Conservation (phyloP, 2,888 invertebrate genomes). For the Anodontia alba region DNA sequence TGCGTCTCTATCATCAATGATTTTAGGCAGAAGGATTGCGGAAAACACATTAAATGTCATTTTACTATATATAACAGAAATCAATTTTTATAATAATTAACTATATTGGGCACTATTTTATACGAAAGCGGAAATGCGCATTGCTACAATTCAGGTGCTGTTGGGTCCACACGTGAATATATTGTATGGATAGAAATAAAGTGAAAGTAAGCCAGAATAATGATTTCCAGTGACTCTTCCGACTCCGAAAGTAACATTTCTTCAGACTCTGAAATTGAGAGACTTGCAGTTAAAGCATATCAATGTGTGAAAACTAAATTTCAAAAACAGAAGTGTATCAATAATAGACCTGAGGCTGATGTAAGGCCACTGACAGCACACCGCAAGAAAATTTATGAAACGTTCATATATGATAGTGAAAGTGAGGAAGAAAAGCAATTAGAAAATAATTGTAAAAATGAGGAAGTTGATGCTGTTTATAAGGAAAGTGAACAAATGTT, state of each 20-base stretch:
- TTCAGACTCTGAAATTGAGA: constrained; percentile 5
- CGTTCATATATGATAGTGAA: not conserved
- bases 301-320: not conserved
- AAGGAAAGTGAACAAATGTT: not conserved
- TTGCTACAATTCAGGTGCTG: constrained; percentile 15
- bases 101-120: not conserved
- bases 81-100: too few relatives aligned
- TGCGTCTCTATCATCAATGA: too few relatives aligned
- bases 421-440: not conserved
- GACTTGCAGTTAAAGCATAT: not conserved
- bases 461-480: too few relatives aligned
- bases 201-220: not conserved
- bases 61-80: too few relatives aligned
- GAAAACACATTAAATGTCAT: too few relatives aligned
- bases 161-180: constrained; percentile 52
- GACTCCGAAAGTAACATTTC: not conserved
- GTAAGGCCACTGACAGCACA: not conserved
- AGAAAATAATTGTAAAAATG: not conserved
- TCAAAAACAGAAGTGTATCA: not conserved
- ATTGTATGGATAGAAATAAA: too few relatives aligned
- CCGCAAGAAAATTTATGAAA: not conserved
- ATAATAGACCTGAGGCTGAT: not conserved
- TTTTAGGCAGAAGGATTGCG: too few relatives aligned
- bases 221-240: not conserved
- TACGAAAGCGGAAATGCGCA: not conserved